Evolutionary conservation across 2,797 vertebrate genomes (phyloP).

Genomic region (Taenioides sp.): DNA sequence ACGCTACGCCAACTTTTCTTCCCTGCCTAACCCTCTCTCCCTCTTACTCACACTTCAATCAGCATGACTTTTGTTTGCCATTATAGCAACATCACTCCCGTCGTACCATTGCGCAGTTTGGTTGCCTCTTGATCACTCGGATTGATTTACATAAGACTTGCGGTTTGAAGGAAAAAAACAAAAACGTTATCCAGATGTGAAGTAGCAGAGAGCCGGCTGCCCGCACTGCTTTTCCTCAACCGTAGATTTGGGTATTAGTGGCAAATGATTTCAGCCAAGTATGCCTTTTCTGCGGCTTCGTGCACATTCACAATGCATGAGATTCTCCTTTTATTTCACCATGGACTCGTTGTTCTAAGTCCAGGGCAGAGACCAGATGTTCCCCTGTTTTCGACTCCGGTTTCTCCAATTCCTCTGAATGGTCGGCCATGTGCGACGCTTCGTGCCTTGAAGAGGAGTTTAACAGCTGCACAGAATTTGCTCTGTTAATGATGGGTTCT

Average conservation of each 20-base stretch:
- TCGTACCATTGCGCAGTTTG: constrained; percentile 44
- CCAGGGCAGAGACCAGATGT: constrained; percentile 80
- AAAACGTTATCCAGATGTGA: constrained; percentile 1
- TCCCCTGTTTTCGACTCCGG: constrained; percentile 69
- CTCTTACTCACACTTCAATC: constrained; percentile 39
- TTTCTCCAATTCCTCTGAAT: constrained; percentile 68
- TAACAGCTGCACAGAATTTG: constrained; percentile 69
- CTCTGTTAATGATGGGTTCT: constrained; percentile 63
- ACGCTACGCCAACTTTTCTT: constrained; percentile 67
- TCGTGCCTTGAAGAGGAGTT: constrained; percentile 57
- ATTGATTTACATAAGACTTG: constrained; percentile 64
- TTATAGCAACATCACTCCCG: constrained; percentile 36
- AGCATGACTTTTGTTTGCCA: constrained; percentile 35
- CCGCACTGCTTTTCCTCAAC: constrained; percentile 50
- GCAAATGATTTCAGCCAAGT: constrained; percentile 70
- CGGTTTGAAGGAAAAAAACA: constrained; percentile 43
- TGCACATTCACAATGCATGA: constrained; percentile 72
- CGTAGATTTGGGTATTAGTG: constrained; percentile 74
- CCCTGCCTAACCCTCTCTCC: constrained; percentile 41
- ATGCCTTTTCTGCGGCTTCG: constrained; percentile 71
- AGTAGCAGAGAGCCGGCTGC: constrained; percentile 30
- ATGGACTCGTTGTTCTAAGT: constrained; percentile 66
- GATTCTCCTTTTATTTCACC: constrained; percentile 69
- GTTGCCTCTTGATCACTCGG: constrained; percentile 48
- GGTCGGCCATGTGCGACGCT: constrained; percentile 69